A percentile compares a stretch with the other conserved stretches of the same genome.
Evolutionary conservation across 2,797 vertebrate species (phyloP).

Genomic region (Rhadinocentrus ornatus): DNA sequence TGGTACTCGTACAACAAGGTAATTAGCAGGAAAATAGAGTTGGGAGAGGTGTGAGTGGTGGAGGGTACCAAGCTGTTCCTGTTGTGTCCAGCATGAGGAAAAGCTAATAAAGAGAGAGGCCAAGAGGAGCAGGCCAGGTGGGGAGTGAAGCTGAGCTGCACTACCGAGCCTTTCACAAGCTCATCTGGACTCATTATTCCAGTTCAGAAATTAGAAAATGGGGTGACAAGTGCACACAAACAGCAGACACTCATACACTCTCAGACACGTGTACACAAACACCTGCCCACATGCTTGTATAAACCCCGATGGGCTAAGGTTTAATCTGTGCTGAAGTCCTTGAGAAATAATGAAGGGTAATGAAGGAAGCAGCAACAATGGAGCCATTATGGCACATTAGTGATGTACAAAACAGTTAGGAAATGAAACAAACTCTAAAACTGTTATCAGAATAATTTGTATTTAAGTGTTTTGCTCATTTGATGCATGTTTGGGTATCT

Average conservation of each 20-base stretch:
- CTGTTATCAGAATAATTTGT: constrained; percentile 21
- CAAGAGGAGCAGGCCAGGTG: constrained; percentile 70
- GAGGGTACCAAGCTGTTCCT: constrained; percentile 76
- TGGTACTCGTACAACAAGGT: constrained; percentile 79
- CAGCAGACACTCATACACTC: constrained; percentile 38
- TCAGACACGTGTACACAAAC: constrained; percentile 41
- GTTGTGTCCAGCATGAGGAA: constrained; percentile 74
- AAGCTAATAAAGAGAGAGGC: constrained; percentile 73
- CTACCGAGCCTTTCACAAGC: constrained; percentile 61
- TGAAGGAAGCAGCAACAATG: constrained; percentile 70
- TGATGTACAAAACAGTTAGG: constrained; percentile 42
- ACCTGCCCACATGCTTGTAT: constrained; percentile 50
- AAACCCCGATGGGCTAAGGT: constrained; percentile 55
- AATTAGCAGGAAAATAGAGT: constrained; percentile 79
- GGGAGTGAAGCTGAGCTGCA: constrained; percentile 71
- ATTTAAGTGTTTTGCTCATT: constrained; percentile 23
- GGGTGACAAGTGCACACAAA: constrained; percentile 57
- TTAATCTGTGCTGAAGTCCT: constrained; percentile 68
- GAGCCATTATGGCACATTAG: constrained; percentile 60
- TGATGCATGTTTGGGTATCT: constrained; percentile 11
- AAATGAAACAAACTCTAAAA: constrained; percentile 39
- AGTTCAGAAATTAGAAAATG: constrained; percentile 61
- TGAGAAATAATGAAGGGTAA: constrained; percentile 79
- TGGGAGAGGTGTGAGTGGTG: constrained; percentile 67
- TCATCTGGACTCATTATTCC: constrained; percentile 74